Evolutionary conservation across 2,888 invertebrate species (phyloP).

Genomic region (Trichopoda pennipes): DNA sequence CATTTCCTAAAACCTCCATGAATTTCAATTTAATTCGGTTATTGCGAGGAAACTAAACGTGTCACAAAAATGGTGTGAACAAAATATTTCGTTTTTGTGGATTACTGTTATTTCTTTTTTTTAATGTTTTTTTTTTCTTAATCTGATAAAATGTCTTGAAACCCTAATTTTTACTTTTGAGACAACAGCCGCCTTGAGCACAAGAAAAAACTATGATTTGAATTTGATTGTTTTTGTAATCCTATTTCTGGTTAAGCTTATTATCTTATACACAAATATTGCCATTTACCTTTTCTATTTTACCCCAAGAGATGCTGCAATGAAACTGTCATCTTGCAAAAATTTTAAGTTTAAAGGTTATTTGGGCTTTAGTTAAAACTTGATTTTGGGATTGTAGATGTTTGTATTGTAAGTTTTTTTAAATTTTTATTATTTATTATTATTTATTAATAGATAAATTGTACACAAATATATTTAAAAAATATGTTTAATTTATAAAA

Average conservation of each 20-base stretch:
- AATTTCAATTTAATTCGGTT: too few relatives aligned
- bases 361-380: background rate
- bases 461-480: too few relatives aligned
- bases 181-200: background rate
- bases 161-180: slow-evolving; percentile 15
- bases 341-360: slow-evolving; percentile 65
- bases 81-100: too few relatives aligned
- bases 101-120: too few relatives aligned
- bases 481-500: too few relatives aligned
- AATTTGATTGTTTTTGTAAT: background rate
- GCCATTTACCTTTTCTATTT: slow-evolving; percentile 1
- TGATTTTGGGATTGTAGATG: slow-evolving; percentile 19
- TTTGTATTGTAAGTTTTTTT: slow-evolving; percentile 23
- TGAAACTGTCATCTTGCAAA: slow-evolving; percentile 56
- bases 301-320: background rate
- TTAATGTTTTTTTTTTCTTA: too few relatives aligned
- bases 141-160: background rate
- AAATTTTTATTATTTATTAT: too few relatives aligned
- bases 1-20: too few relatives aligned
- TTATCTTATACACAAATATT: slow-evolving; percentile 17
- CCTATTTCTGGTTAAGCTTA: background rate
- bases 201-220: slow-evolving; percentile 33
- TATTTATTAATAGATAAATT: too few relatives aligned
- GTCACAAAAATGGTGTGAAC: too few relatives aligned
- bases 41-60: too few relatives aligned